A percentile compares a stretch with the other conserved stretches of the same genome.
Conservation (phyloP, 2,888 invertebrate species). For the Coelinius sp. region DNA sequence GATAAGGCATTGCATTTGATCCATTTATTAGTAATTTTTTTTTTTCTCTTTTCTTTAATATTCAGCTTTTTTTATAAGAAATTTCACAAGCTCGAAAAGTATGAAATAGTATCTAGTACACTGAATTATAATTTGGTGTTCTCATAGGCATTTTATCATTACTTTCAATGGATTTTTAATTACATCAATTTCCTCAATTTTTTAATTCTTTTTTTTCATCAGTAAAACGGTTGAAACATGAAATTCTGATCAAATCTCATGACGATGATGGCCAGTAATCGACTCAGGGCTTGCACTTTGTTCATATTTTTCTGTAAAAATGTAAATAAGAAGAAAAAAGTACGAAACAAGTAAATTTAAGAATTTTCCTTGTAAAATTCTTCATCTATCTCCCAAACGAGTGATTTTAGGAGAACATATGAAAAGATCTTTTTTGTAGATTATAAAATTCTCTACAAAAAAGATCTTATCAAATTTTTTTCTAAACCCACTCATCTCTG, state of each 20-base stretch:
- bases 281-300: slow-evolving; percentile 65
- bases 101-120: not conserved
- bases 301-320: slow-evolving; percentile 64
- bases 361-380: too few relatives aligned
- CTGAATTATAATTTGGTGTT: not conserved
- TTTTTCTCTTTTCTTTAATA: not conserved
- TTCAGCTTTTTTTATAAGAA: not conserved
- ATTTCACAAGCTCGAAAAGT: not conserved
- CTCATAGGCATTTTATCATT: slow-evolving; percentile 3
- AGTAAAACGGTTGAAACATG: slow-evolving; percentile 14
- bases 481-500: too few relatives aligned
- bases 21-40: slow-evolving; percentile 37
- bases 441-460: too few relatives aligned
- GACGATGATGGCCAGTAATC: slow-evolving; percentile 60
- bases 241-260: slow-evolving; percentile 53
- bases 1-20: slow-evolving; percentile 63
- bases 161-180: not conserved
- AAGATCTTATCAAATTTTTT: too few relatives aligned
- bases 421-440: too few relatives aligned
- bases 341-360: slow-evolving; percentile 5
- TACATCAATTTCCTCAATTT: slow-evolving; percentile 1
- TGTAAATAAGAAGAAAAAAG: slow-evolving; percentile 30
- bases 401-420: too few relatives aligned
- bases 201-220: too few relatives aligned
- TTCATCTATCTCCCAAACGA: too few relatives aligned